Percentiles rank a stretch among this genome's conserved stretches.
These are phyloP conservation scores for Catagonus wagneri DNA, from an alignment of 2,113 vertebrate genomes.

Conservation along the genomic window DNA sequence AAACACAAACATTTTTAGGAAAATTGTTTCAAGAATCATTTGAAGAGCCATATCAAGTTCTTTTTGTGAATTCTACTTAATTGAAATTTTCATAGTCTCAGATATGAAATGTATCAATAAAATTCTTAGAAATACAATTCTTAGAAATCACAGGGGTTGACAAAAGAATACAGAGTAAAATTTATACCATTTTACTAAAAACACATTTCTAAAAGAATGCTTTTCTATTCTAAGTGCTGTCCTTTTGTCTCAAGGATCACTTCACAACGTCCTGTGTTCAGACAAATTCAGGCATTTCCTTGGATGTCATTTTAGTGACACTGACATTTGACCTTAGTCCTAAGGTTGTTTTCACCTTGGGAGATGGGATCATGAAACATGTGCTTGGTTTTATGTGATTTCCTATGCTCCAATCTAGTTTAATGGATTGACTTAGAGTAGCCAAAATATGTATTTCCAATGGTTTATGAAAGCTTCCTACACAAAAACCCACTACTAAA, in stretches of 20 bases:
- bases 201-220: background rate
- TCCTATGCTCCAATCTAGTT: background rate
- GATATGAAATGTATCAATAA: background rate
- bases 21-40: background rate
- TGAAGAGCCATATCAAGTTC: background rate
- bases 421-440: slow-evolving; percentile 57
- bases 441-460: slow-evolving; percentile 3
- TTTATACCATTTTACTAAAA: background rate
- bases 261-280: background rate
- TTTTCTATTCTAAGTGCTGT: background rate
- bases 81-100: background rate
- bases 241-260: background rate
- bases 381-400: slow-evolving; percentile 15
- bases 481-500: slow-evolving; percentile 60
- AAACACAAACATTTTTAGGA: background rate
- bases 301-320: background rate
- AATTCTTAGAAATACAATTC: background rate
- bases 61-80: background rate
- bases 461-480: slow-evolving; percentile 61
- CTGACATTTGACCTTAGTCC: background rate
- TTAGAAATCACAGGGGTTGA: background rate
- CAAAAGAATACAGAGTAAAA: background rate
- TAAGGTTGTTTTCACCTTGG: background rate
- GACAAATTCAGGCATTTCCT: background rate
- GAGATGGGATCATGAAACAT: background rate